Evolutionary conservation across 2,113 vertebrate genomes (phyloP).

Genomic region (Scolopax mira): DNA sequence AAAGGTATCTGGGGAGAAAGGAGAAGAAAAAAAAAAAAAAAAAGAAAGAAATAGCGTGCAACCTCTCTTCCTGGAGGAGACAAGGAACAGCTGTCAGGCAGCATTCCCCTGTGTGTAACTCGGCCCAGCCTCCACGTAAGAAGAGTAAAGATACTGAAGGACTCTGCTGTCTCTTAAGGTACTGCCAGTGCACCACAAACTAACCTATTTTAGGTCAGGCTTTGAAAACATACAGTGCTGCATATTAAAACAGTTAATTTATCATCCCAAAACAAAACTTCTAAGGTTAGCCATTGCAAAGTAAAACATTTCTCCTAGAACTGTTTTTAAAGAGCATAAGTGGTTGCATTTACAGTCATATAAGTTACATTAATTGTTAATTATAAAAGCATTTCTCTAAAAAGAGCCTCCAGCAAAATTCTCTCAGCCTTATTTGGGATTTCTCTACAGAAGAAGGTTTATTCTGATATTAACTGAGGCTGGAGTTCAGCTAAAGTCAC

Average conservation of each 20-base stretch:
- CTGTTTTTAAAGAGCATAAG: not conserved
- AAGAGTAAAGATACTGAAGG: accelerated
- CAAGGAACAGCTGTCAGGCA: not conserved
- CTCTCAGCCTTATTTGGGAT: not conserved
- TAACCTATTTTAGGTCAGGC: too few species aligned
- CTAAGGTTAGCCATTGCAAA: not conserved
- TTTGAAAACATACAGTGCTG: accelerated
- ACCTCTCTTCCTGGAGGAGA: not conserved
- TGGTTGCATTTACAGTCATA: not conserved
- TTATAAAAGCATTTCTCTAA: not conserved
- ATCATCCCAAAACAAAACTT: not conserved
- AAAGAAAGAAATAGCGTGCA: not conserved
- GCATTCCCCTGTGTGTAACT: accelerated
- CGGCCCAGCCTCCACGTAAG: accelerated
- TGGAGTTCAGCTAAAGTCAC: not conserved
- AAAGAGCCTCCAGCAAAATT: not conserved
- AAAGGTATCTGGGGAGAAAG: not conserved
- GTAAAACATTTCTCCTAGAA: not conserved
- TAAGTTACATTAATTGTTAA: not conserved
- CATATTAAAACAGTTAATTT: not conserved
- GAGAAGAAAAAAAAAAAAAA: too few species aligned
- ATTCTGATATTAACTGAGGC: not conserved
- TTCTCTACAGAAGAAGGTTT: not conserved
- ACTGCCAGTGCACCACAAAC: accelerated
- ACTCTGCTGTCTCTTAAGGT: not conserved